These are phyloP conservation scores for Copidosoma aretas DNA, from an alignment of 2,888 invertebrate species.

Conservation along the genomic window DNA sequence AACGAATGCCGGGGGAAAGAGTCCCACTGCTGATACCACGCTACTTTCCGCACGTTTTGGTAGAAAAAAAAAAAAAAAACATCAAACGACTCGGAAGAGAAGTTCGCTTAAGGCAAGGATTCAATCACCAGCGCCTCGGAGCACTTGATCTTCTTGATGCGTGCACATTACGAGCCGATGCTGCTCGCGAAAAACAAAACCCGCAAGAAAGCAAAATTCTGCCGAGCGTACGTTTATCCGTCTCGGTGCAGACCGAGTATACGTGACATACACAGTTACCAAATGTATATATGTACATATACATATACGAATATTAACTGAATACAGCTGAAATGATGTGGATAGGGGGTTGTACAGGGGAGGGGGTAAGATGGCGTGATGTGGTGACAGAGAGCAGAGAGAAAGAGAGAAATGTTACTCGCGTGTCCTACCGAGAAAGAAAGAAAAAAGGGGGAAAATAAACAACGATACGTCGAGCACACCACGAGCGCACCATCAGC, in stretches of 20 bases:
- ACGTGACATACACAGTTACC: constrained; percentile 15
- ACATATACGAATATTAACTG: too few relatives aligned
- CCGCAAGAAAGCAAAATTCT: constrained; percentile 2
- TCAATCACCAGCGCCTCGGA: not conserved
- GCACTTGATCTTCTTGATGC: not conserved
- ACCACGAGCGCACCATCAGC: not conserved
- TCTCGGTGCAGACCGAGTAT: constrained; percentile 25
- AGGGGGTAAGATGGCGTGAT: constrained; percentile 15
- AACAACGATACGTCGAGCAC: not conserved
- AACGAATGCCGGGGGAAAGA: not conserved
- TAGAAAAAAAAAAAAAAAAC: constrained; percentile 5
- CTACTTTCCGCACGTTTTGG: constrained; percentile 7
- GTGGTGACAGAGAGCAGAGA: constrained; percentile 21
- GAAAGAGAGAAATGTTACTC: constrained; percentile 12
- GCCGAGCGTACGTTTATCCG: constrained; percentile 18
- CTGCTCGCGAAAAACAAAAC: too few relatives aligned
- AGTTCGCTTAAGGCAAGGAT: not conserved
- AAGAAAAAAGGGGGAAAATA: not conserved
- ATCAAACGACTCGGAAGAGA: not conserved
- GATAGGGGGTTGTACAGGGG: constrained; percentile 11
- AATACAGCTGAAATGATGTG: constrained; percentile 21
- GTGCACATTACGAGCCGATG: too few relatives aligned
- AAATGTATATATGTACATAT: constrained; percentile 18
- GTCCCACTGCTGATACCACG: not conserved
- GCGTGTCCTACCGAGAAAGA: constrained; percentile 30